Conservation (phyloP, 1,140 invertebrate genomes). For the Eufriesea mexicana region DNA sequence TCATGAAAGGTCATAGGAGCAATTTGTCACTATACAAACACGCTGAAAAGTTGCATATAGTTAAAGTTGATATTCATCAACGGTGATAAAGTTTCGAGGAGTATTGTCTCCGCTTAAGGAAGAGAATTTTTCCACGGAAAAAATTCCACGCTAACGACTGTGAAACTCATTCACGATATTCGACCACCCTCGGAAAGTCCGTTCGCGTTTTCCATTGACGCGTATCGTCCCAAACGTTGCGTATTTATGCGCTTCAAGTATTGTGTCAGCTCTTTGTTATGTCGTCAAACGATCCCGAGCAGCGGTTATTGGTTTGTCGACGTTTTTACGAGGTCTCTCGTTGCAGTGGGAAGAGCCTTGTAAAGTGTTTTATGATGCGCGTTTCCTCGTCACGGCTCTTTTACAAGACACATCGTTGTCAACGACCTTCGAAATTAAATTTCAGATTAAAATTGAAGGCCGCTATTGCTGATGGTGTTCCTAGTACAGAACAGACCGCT, state of each 20-base stretch:
- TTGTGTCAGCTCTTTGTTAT: conserved; percentile 35
- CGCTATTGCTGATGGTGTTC: not conserved
- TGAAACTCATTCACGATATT: not conserved
- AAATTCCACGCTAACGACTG: not conserved
- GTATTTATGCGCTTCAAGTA: conserved; percentile 34
- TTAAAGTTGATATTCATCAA: not conserved
- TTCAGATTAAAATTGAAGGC: conserved; percentile 24
- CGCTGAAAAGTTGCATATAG: too few relatives aligned
- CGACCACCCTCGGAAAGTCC: not conserved
- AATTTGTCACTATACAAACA: too few relatives aligned
- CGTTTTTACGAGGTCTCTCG: conserved; percentile 33
- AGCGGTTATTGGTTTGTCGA: conserved; percentile 48
- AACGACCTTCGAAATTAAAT: conserved; percentile 23
- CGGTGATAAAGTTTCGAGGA: not conserved
- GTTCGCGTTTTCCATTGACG: not conserved
- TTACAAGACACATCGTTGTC: conserved; percentile 4
- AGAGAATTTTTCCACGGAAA: not conserved
- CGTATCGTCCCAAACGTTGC: not conserved
- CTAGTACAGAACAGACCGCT: not conserved
- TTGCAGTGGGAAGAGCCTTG: conserved; percentile 19
- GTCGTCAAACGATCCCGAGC: conserved; percentile 39
- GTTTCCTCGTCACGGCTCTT: not conserved
- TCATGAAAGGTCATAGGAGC: too few relatives aligned
- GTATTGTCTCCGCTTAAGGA: not conserved
- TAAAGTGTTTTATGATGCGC: conserved; percentile 38